Evolutionary conservation across 2,888 invertebrate genomes (phyloP).

Genomic region (Xestia sexstrigata): DNA sequence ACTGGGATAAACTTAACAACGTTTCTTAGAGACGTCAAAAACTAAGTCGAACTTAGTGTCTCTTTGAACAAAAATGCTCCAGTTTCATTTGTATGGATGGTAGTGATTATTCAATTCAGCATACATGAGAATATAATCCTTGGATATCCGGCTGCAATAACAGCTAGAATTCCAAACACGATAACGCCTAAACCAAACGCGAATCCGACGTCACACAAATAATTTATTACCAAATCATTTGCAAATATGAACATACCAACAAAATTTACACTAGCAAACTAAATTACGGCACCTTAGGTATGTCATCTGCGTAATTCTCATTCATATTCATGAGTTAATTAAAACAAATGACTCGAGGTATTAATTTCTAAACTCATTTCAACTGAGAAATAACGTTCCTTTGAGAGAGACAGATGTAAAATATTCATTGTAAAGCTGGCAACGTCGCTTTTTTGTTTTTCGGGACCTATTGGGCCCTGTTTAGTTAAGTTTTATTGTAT

Average conservation of each 20-base stretch:
- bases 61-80: neutral
- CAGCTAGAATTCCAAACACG: neutral
- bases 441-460: constrained; percentile 52
- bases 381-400: constrained; percentile 76
- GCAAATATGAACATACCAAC: constrained; percentile 59
- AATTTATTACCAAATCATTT: constrained; percentile 59
- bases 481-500: constrained; percentile 42
- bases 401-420: constrained; percentile 68
- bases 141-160: constrained; percentile 5
- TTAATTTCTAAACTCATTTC: constrained; percentile 82
- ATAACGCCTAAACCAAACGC: constrained; percentile 4
- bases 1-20: constrained; percentile 47
- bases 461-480: constrained; percentile 44
- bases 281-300: constrained; percentile 72
- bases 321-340: constrained; percentile 85
- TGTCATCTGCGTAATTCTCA: constrained; percentile 76
- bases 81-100: neutral
- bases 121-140: neutral
- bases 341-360: constrained; percentile 82
- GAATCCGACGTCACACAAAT: constrained; percentile 7
- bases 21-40: constrained; percentile 37
- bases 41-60: constrained; percentile 7
- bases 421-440: constrained; percentile 68
- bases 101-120: neutral
- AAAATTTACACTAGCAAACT: constrained; percentile 70